These are phyloP conservation scores for Hypotaenidia okinawae DNA, from an alignment of 2,797 vertebrate genomes.

Conservation along the genomic window DNA sequence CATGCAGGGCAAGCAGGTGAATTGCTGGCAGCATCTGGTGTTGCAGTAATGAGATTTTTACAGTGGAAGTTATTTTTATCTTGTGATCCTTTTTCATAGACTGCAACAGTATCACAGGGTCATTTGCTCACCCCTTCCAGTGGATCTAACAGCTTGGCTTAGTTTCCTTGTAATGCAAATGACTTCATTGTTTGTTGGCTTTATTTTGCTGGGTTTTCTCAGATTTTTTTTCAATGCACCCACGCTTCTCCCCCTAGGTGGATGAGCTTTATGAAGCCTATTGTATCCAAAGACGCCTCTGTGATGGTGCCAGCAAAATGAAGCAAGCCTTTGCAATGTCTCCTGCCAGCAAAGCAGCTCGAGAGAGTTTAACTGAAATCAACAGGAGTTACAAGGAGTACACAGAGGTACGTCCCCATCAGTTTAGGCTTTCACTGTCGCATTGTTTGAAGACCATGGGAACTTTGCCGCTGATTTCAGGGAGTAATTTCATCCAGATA, in stretches of 20 bases:
- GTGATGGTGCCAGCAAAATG: slow-evolving; percentile 96
- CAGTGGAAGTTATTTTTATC: neutral
- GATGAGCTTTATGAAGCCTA: slow-evolving; percentile 98
- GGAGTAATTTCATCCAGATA: neutral
- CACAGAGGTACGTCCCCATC: slow-evolving; percentile 85
- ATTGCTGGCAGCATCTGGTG: neutral
- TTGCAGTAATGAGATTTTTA: neutral
- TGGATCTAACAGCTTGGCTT: neutral
- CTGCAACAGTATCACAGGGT: neutral
- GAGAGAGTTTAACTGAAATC: slow-evolving; percentile 94
- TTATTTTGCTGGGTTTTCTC: neutral
- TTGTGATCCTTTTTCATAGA: neutral
- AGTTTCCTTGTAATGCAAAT: neutral
- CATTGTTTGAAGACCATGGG: neutral
- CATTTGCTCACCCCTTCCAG: neutral
- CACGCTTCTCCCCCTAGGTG: slow-evolving; percentile 78
- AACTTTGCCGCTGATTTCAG: neutral
- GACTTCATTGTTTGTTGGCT: neutral
- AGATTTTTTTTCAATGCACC: neutral
- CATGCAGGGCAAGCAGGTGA: neutral
- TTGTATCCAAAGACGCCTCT: slow-evolving; percentile 94
- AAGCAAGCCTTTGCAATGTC: slow-evolving; percentile 95
- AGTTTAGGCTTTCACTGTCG: neutral
- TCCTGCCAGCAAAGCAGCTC: slow-evolving; percentile 92
- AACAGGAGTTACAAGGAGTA: slow-evolving; percentile 94